Evolutionary conservation across 1,140 invertebrate species (phyloP).

Genomic region (Dendroctonus valens): DNA sequence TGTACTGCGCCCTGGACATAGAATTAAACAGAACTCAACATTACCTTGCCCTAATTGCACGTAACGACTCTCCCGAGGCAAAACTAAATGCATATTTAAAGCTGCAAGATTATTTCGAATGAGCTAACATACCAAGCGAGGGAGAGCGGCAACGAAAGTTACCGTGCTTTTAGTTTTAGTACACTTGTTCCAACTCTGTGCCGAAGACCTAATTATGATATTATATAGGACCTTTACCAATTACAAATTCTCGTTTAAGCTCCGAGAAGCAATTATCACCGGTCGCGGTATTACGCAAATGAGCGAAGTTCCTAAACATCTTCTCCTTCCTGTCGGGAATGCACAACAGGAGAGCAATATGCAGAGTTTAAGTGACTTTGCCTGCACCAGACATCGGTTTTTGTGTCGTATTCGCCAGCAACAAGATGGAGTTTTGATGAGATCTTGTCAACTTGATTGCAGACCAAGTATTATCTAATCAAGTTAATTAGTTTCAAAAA

Average conservation of each 20-base stretch:
- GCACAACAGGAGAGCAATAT: slow-evolving; percentile 9
- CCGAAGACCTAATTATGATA: slow-evolving; percentile 21
- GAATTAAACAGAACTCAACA: no score
- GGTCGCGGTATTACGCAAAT: slow-evolving; percentile 17
- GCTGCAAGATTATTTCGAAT: slow-evolving; percentile 3
- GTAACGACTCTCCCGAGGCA: not conserved
- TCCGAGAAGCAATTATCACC: slow-evolving; percentile 23
- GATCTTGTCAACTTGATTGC: no score
- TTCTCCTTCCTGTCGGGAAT: slow-evolving; percentile 11
- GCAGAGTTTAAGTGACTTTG: no score
- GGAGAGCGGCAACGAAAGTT: not conserved
- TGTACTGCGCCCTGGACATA: no score
- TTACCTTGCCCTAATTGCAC: no score
- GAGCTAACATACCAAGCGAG: slow-evolving; percentile 4
- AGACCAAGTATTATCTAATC: no score
- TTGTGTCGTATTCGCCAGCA: no score
- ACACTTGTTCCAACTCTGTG: slow-evolving; percentile 1
- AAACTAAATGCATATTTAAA: not conserved
- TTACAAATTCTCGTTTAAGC: slow-evolving; percentile 27
- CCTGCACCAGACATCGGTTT: no score
- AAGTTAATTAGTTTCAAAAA: no score
- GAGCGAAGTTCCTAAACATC: slow-evolving; percentile 24
- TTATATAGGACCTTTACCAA: slow-evolving; percentile 19
- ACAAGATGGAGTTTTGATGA: no score
- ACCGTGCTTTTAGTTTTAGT: slow-evolving; percentile 14